Conservation (phyloP, 2,888 invertebrate species). For the Morpho helenor region DNA sequence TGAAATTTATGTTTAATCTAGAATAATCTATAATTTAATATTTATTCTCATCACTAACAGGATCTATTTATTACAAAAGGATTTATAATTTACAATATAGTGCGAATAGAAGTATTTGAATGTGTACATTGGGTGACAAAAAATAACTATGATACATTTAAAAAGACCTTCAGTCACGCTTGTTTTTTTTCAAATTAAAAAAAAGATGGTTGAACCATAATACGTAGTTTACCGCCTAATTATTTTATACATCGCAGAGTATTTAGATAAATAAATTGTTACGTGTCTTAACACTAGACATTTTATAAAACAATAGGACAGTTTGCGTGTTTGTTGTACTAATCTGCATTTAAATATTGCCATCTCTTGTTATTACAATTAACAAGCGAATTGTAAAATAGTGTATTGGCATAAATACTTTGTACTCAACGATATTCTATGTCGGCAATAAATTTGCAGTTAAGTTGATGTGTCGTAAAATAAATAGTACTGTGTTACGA, state of each 20-base stretch:
- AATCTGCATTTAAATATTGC: constrained; percentile 4
- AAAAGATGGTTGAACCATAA: constrained; percentile 21
- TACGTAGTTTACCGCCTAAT: constrained; percentile 7
- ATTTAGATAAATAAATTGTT: constrained; percentile 14
- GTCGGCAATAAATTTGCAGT: constrained; percentile 30
- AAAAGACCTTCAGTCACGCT: constrained; percentile 34
- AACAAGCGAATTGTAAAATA: constrained; percentile 13
- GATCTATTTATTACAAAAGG: constrained; percentile 58
- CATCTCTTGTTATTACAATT: neutral
- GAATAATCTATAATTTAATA: constrained; percentile 47
- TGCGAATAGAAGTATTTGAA: constrained; percentile 61
- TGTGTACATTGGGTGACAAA: constrained; percentile 63
- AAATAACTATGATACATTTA: constrained; percentile 57
- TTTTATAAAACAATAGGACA: neutral
- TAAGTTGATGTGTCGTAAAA: constrained; percentile 27
- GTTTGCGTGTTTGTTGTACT: neutral
- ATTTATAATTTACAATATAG: constrained; percentile 59
- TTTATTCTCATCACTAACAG: constrained; percentile 51
- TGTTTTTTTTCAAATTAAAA: constrained; percentile 15
- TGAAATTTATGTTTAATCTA: constrained; percentile 49
- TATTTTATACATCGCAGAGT: constrained; percentile 15
- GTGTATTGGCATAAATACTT: constrained; percentile 32
- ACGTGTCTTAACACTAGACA: neutral
- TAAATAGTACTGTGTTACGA: constrained; percentile 24
- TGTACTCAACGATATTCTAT: constrained; percentile 35